Conservation (phyloP, 2,113 vertebrate species). For the Nothoprocta perdicaria region DNA sequence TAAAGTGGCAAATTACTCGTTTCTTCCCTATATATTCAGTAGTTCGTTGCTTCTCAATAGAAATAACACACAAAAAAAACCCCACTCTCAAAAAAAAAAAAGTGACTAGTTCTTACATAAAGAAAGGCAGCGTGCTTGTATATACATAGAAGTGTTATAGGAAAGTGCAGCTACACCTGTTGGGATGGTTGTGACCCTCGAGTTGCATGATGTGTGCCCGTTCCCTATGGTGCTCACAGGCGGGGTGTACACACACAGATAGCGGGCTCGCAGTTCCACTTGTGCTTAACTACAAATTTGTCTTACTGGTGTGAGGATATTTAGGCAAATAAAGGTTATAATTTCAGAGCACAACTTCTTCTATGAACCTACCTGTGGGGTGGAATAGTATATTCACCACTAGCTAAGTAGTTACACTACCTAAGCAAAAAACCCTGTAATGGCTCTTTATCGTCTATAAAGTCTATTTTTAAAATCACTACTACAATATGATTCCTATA, state of each 20-base stretch:
- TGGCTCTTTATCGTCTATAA: too few species aligned
- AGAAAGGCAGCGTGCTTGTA: not conserved
- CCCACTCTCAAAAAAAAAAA: not conserved
- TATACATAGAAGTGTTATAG: not conserved
- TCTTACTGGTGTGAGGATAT: not conserved
- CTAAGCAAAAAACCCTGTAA: not conserved
- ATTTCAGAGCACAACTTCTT: conserved; percentile 13
- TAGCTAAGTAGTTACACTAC: not conserved
- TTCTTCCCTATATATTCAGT: not conserved
- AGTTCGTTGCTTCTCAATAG: not conserved
- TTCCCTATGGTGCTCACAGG: not conserved
- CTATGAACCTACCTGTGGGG: not conserved
- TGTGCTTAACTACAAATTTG: not conserved
- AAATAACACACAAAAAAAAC: not conserved
- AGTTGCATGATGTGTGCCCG: not conserved
- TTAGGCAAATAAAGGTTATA: not conserved
- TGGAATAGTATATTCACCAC: not conserved
- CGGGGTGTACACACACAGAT: not conserved
- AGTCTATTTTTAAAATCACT: not conserved
- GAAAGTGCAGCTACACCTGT: not conserved
- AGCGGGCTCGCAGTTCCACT: not conserved
- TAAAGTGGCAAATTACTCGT: not conserved
- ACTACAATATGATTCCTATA: not conserved
- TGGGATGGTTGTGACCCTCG: not conserved
- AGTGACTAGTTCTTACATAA: not conserved